Percentiles rank a stretch among this genome's conserved stretches.
phyloP scores from a whole-genome alignment of 2,888 invertebrate species.

The Synergus itoensis region DNA sequence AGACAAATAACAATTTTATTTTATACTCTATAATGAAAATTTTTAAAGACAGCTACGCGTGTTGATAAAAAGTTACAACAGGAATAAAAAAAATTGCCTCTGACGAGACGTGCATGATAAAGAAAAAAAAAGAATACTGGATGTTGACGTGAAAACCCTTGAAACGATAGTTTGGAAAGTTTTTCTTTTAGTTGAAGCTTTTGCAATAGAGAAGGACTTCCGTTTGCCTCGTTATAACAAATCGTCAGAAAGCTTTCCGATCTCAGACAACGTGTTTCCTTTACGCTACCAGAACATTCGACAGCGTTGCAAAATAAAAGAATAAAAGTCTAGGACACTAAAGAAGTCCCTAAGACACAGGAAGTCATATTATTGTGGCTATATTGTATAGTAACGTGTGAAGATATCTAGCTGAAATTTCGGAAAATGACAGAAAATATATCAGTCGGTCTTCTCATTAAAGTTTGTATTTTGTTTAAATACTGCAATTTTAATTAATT shows the following conservation, averaged over 20 bases:
- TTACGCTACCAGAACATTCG: background rate
- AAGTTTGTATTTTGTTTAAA: no score
- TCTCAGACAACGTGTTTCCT: background rate
- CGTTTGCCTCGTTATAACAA: slow-evolving; percentile 55
- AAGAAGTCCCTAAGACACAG: background rate
- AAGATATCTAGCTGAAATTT: no score
- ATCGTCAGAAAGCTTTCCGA: slow-evolving; percentile 51
- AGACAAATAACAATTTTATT: background rate
- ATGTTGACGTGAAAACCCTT: background rate
- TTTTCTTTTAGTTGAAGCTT: background rate
- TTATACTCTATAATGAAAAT: background rate
- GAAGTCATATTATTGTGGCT: background rate
- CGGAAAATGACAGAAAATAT: background rate
- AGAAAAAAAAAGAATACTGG: background rate
- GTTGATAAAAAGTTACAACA: background rate
- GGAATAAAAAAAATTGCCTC: background rate
- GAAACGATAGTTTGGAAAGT: background rate
- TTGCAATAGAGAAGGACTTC: slow-evolving; percentile 48
- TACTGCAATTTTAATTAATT: no score
- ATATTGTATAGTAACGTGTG: background rate
- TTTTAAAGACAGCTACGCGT: background rate
- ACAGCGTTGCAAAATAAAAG: background rate
- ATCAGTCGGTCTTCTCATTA: no score
- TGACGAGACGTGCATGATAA: background rate
- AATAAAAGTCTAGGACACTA: background rate